Evolutionary conservation across 2,888 invertebrate species (phyloP).

Genomic region (Odontocolon sp.): DNA sequence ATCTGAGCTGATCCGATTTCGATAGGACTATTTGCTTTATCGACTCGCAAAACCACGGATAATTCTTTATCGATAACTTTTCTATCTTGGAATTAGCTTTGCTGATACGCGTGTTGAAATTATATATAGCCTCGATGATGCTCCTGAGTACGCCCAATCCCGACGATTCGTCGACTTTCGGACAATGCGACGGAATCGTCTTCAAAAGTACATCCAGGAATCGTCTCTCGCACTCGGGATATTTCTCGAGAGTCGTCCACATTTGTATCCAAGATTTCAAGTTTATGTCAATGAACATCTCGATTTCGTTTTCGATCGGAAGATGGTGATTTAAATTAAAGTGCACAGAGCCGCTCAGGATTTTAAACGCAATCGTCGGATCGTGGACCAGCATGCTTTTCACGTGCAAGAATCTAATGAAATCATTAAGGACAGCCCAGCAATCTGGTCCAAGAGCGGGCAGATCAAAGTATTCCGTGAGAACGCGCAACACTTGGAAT

Average conservation of each 20-base stretch:
- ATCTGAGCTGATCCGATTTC: background rate
- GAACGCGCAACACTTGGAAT: slow-evolving; percentile 38
- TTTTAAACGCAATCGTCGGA: background rate
- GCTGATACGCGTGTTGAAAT: slow-evolving; percentile 63
- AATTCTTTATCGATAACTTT: slow-evolving; percentile 62
- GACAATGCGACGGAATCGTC: slow-evolving; percentile 34
- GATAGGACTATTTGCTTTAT: slow-evolving; percentile 7
- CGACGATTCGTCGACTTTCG: slow-evolving; percentile 9
- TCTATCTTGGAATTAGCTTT: slow-evolving; percentile 34
- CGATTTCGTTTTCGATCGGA: slow-evolving; percentile 59
- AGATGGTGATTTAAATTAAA: slow-evolving; percentile 57
- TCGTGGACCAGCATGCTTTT: slow-evolving; percentile 17
- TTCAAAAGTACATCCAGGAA: slow-evolving; percentile 66
- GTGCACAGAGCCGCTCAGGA: slow-evolving; percentile 63
- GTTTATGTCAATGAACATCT: slow-evolving; percentile 49
- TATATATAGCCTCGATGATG: slow-evolving; percentile 60
- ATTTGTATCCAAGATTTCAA: slow-evolving; percentile 27
- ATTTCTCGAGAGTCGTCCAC: slow-evolving; percentile 63
- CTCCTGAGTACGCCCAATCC: slow-evolving; percentile 19
- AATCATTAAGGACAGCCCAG: slow-evolving; percentile 71
- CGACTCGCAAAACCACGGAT: slow-evolving; percentile 66
- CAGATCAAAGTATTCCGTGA: slow-evolving; percentile 64
- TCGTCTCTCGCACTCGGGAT: slow-evolving; percentile 66
- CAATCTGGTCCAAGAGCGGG: slow-evolving; percentile 64
- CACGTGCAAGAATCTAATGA: slow-evolving; percentile 61